Evolutionary conservation across 2,888 invertebrate genomes (phyloP).

Genomic region (Melanchra persicariae): DNA sequence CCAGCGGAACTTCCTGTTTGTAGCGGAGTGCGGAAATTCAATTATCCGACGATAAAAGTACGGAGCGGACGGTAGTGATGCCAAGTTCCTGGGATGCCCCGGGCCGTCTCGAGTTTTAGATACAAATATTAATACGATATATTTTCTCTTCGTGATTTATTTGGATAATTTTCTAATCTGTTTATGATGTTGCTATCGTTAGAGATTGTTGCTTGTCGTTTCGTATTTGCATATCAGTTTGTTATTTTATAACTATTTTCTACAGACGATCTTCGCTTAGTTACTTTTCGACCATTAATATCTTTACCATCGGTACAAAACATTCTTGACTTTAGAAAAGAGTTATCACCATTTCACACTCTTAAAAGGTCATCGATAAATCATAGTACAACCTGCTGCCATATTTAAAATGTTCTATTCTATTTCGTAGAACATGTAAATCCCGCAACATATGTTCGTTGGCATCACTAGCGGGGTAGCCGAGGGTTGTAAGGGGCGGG

Average conservation of each 20-base stretch:
- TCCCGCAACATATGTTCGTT: constrained; percentile 34
- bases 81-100: constrained; percentile 63
- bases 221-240: background rate
- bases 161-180: constrained; percentile 34
- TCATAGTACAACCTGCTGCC: background rate
- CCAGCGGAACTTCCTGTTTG: constrained; percentile 87
- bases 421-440: constrained; percentile 37
- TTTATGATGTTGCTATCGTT: constrained; percentile 11
- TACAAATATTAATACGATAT: constrained; percentile 58
- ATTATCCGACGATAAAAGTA: constrained; percentile 88
- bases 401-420: constrained; percentile 22
- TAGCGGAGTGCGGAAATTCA: constrained; percentile 88
- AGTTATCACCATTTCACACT: background rate
- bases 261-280: background rate
- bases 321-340: too few species aligned
- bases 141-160: constrained; percentile 35
- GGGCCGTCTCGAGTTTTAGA: constrained; percentile 57
- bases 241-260: background rate
- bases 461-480: constrained; percentile 52
- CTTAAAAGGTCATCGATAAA: background rate
- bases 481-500: constrained; percentile 32
- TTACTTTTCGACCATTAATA: background rate
- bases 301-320: background rate
- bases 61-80: constrained; percentile 72
- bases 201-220: background rate